Base-by-base conservation (phyloP, 2,888 invertebrate species). In the Octonoba sinensis region DNA sequence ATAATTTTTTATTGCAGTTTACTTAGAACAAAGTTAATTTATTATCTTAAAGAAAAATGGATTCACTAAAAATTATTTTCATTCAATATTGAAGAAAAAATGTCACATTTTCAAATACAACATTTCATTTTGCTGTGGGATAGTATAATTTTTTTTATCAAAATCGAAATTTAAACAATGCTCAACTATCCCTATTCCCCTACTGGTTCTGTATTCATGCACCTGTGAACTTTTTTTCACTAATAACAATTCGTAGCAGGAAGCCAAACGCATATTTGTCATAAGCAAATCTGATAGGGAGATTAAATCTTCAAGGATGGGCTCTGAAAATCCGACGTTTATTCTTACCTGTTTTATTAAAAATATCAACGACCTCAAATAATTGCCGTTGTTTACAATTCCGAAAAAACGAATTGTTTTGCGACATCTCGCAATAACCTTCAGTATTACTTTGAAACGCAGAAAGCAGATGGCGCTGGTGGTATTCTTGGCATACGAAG, bases 231-330 rank as follows among this genome's bases (percentile, higher is more conserved):
- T 36, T 36, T 36, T 36, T 36, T 36, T 36, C 36, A 6, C 8
- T 1, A 6, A 8, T 36, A 1, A 36, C 36, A 36, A 1, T 1
- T 36, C 36, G 36, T 36, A 36, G 36, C 36, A 36, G 36, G 36
- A 36, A 36, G 36, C 8, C 36, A 36, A 36, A 46, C 24, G 20
- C 65, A 66, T 66, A 65, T 75, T 54, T 75, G 65, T 54, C 59
- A 18, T 49, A 8, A 18, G 3, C 15, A 62, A 51, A 49, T 51
- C 47, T 27, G 59, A 67, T 47, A 56, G 20, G 18, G 54, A 67
- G 60, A 76, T 76, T 69, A 62, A 69, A 18, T 22, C 24, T 36
- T 36, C 75, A 74, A 74, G 74, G 74, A 15, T 66, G 59, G 15
- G 4, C 47, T 36, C 46, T 15, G 0, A 22, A 20, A 47, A 47